A percentile compares a stretch with the other conserved stretches of the same genome.
Conservation (phyloP, 2,797 vertebrate species). For the Parauchenoglanis punctatus region DNA sequence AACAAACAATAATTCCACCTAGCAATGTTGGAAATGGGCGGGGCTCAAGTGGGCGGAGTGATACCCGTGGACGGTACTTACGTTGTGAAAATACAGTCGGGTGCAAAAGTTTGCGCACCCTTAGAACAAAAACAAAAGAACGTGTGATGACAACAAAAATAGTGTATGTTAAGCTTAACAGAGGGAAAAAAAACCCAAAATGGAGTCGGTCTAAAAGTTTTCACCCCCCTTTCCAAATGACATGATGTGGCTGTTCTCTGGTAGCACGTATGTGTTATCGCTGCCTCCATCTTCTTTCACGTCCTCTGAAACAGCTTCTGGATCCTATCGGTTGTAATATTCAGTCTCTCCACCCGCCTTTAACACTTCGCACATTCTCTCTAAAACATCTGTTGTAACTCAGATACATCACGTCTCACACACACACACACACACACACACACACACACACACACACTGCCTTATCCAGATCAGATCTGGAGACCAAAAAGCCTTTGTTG, state of each 20-base stretch:
- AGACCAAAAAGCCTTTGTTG: not conserved
- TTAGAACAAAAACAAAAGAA: not conserved
- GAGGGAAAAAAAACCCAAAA: not conserved
- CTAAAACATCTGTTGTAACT: constrained; percentile 28
- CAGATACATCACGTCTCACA: not conserved
- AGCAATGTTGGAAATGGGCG: not conserved
- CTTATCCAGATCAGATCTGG: not conserved
- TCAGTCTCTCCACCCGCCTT: constrained; percentile 18
- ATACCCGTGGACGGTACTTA: too few relatives aligned
- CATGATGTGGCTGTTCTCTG: not conserved
- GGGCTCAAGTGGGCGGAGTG: not conserved
- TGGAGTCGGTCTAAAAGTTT: not conserved
- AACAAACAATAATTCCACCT: not conserved
- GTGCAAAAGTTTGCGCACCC: not conserved
- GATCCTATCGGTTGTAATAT: constrained; percentile 10
- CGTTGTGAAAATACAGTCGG: not conserved
- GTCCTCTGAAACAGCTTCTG: not conserved
- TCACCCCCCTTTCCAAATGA: not conserved
- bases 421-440: not conserved
- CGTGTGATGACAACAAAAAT: not conserved
- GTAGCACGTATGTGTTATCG: not conserved
- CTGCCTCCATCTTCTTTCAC: not conserved
- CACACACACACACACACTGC: not conserved
- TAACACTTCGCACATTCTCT: constrained; percentile 31
- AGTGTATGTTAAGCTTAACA: not conserved